Conservation (phyloP, 2,888 invertebrate genomes). For the Cephus pygmeus region DNA sequence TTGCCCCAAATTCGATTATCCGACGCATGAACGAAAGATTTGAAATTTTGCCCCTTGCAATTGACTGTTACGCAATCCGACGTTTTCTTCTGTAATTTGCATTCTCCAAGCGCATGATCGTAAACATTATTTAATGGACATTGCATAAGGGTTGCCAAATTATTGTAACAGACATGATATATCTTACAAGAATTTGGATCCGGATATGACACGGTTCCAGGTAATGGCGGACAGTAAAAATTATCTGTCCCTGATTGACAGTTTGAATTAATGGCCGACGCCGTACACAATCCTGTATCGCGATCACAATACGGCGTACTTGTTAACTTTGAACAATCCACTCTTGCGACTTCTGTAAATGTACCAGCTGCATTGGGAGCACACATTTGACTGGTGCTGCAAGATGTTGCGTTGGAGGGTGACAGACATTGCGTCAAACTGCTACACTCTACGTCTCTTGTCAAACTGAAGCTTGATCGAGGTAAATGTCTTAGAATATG, state of each 20-base stretch:
- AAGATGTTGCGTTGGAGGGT: background rate
- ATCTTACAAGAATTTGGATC: constrained; percentile 21
- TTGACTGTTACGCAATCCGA: constrained; percentile 17
- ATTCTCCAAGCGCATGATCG: constrained; percentile 14
- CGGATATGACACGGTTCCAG: constrained; percentile 22
- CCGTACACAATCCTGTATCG: constrained; percentile 12
- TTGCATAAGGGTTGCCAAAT: constrained; percentile 9
- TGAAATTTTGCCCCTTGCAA: constrained; percentile 17
- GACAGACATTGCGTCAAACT: background rate
- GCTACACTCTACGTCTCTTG: background rate
- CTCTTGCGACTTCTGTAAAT: background rate
- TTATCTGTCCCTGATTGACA: background rate
- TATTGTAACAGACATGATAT: constrained; percentile 22
- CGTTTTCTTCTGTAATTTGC: constrained; percentile 4
- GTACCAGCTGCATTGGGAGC: background rate
- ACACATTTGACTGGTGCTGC: constrained; percentile 9
- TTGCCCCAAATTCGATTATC: constrained; percentile 26
- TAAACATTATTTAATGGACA: constrained; percentile 30
- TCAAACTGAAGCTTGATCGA: background rate
- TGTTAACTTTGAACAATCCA: constrained; percentile 10
- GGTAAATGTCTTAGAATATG: background rate
- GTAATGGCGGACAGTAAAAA: constrained; percentile 21
- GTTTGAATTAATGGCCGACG: background rate
- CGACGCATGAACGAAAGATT: constrained; percentile 22
- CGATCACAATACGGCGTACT: constrained; percentile 16